Percentiles rank a stretch among this genome's conserved stretches.
These are phyloP conservation scores for Lamellibrachia luymesi DNA, from an alignment of 1,140 invertebrate genomes.

Conservation along the genomic window DNA sequence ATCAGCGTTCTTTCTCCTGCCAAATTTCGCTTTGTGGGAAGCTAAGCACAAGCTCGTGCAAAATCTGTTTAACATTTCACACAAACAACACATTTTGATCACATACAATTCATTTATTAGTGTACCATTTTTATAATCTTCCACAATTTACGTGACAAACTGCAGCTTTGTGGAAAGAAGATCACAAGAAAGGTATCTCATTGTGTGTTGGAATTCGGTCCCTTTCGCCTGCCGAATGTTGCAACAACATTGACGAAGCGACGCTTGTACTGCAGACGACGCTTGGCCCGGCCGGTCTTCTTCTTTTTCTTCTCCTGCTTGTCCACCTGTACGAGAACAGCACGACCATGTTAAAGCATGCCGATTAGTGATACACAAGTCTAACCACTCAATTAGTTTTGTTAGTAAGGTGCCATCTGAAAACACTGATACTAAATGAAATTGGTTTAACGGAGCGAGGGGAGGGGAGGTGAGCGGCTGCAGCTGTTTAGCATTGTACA, in stretches of 20 bases:
- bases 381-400: background rate
- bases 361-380: background rate
- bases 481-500: too few relatives aligned
- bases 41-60: background rate
- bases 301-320: constrained; percentile 99
- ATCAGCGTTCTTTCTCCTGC: too few relatives aligned
- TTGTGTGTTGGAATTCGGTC: constrained; percentile 72
- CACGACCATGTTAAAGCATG: background rate
- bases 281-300: constrained; percentile 97
- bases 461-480: too few relatives aligned
- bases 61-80: background rate
- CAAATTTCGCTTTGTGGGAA: background rate
- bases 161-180: background rate
- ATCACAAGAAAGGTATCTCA: background rate
- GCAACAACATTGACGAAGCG: constrained; percentile 96
- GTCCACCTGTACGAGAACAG: constrained; percentile 68
- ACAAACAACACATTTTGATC: background rate
- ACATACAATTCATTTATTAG: background rate
- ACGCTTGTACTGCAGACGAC: constrained; percentile 97
- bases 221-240: constrained; percentile 84
- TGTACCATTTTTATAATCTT: background rate
- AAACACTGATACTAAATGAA: too few relatives aligned
- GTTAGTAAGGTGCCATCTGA: background rate
- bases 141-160: background rate
- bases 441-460: background rate